These are phyloP conservation scores for Cyphomyrus discorhynchus DNA, from an alignment of 2,113 vertebrate genomes.

Conservation along the genomic window DNA sequence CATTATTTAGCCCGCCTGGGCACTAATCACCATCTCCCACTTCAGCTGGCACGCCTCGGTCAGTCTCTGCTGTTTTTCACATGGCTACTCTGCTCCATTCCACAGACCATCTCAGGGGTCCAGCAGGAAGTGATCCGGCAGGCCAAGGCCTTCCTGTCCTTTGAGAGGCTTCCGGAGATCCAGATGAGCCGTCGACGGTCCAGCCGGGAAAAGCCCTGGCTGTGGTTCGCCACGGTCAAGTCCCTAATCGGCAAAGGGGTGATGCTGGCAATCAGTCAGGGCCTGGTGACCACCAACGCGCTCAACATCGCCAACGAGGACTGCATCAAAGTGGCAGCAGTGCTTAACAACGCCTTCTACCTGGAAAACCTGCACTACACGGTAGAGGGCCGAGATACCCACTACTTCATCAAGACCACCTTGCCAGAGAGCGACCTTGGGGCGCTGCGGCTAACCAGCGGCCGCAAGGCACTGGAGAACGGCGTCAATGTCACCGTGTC, in stretches of 20 bases:
- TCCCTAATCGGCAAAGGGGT: slow-evolving; percentile 95
- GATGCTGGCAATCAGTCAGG: slow-evolving; percentile 90
- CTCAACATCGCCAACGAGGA: slow-evolving; percentile 97
- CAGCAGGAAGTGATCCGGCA: slow-evolving; percentile 90
- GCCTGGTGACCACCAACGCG: slow-evolving; percentile 88
- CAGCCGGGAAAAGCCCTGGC: slow-evolving; percentile 73
- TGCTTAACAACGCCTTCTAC: slow-evolving; percentile 93
- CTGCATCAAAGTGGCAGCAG: slow-evolving; percentile 96
- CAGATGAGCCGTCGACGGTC: slow-evolving; percentile 71
- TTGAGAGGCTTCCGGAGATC: slow-evolving; percentile 90
- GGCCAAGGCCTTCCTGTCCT: slow-evolving; percentile 84
- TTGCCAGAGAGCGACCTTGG: slow-evolving; percentile 92
- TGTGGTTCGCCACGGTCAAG: slow-evolving; percentile 89
- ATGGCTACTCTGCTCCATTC: slow-evolving; percentile 25
- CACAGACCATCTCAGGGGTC: slow-evolving; percentile 88
- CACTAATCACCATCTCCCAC: background rate
- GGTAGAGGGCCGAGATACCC: slow-evolving; percentile 85
- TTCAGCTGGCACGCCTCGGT: background rate
- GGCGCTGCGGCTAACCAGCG: slow-evolving; percentile 81
- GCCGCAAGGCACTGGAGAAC: slow-evolving; percentile 85
- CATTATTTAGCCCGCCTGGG: background rate
- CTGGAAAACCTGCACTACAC: slow-evolving; percentile 94
- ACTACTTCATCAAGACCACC: slow-evolving; percentile 96
- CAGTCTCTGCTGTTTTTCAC: background rate
- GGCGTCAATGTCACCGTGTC: slow-evolving; percentile 94